Percentiles rank a stretch among this genome's conserved stretches.
Evolutionary conservation across 2,888 invertebrate species (phyloP).

Genomic region (Branchinecta sandiegonensis): DNA sequence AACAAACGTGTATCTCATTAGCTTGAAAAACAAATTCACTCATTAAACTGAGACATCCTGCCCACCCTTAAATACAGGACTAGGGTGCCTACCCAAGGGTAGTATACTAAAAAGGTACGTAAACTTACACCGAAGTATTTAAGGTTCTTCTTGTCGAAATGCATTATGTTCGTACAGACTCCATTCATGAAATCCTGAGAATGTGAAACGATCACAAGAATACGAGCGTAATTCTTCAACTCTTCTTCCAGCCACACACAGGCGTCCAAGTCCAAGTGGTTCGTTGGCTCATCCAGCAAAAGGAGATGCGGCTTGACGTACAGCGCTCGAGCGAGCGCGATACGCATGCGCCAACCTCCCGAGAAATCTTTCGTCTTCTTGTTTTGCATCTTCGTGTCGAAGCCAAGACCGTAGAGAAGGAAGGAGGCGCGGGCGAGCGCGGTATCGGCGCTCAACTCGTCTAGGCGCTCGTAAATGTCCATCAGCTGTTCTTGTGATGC

Average conservation of each 20-base stretch:
- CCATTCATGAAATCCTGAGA: conserved; percentile 99
- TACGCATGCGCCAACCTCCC: conserved; percentile 49
- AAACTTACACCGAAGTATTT: conserved; percentile 73
- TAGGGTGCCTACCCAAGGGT: too few species aligned
- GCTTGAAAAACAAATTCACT: too few species aligned
- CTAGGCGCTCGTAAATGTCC: conserved; percentile 94
- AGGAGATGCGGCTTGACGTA: conserved; percentile 38
- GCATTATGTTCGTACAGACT: conserved; percentile 90
- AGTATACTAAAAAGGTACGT: background rate
- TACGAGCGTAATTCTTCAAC: conserved; percentile 87
- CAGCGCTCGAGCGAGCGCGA: conserved; percentile 39
- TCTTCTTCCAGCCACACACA: conserved; percentile 99
- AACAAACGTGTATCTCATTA: too few species aligned
- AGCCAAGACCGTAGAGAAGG: conserved; percentile 92
- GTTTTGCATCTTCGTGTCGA: conserved; percentile 50
- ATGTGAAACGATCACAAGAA: conserved; percentile 93
- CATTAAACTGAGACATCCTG: too few species aligned
- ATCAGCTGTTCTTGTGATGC: conserved; percentile 87
- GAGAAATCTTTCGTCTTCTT: conserved; percentile 51
- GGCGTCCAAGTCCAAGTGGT: conserved; percentile 63
- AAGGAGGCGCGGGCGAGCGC: conserved; percentile 88
- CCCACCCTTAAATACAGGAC: too few species aligned
- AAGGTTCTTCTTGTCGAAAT: conserved; percentile 79
- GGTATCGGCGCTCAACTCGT: conserved; percentile 89
- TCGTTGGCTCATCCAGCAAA: conserved; percentile 44